These are phyloP conservation scores for Eupsittula cactorum DNA, from an alignment of 2,113 vertebrate species.

Conservation along the genomic window DNA sequence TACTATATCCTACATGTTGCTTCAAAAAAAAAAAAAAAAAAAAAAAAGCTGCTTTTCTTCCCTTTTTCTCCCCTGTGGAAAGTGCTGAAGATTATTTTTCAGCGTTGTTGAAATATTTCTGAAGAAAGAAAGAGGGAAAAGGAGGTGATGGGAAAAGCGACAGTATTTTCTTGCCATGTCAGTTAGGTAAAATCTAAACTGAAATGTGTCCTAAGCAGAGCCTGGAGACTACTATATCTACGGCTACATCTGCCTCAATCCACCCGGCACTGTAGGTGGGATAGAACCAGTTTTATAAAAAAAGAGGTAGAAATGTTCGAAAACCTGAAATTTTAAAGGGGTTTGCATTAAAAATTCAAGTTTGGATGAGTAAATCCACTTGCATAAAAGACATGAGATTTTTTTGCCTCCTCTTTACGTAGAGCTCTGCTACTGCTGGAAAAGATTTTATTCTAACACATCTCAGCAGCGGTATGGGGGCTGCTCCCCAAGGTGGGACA, in stretches of 20 bases:
- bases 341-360: conserved; percentile 55
- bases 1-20: background rate
- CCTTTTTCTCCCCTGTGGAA: background rate
- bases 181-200: conserved; percentile 46
- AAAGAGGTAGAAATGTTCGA: background rate
- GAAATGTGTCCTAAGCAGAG: conserved; percentile 48
- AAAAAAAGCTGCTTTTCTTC: background rate
- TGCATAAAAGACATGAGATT: background rate
- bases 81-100: conserved; percentile 21
- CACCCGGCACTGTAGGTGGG: background rate
- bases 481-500: background rate
- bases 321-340: conserved; percentile 37
- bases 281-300: background rate
- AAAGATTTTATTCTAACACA: background rate
- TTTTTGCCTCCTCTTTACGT: background rate
- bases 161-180: background rate
- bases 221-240: conserved; percentile 9
- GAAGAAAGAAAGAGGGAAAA: background rate
- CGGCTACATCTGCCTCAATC: background rate
- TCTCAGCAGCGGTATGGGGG: background rate
- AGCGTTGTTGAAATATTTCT: conserved; percentile 8
- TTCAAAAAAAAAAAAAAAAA: background rate
- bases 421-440: background rate
- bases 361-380: conserved; percentile 26
- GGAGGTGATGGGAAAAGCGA: background rate